These are phyloP conservation scores for Mythimna pallens DNA, from an alignment of 2,888 invertebrate species.

Conservation along the genomic window DNA sequence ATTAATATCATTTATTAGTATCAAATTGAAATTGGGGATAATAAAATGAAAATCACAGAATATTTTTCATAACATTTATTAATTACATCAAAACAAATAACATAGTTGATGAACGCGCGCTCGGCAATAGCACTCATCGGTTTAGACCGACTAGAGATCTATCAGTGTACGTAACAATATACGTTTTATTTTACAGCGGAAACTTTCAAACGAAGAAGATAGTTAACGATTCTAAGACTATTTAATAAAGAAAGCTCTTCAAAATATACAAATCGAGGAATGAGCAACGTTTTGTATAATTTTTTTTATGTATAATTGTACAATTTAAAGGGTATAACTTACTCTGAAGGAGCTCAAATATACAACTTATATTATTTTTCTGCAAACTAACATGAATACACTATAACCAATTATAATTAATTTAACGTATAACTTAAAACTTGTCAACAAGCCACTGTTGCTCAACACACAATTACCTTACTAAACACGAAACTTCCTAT, in stretches of 20 bases:
- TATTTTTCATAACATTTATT: slow-evolving; percentile 89
- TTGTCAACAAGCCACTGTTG: slow-evolving; percentile 7
- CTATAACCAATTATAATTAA: slow-evolving; percentile 47
- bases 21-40: neutral
- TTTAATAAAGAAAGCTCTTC: slow-evolving; percentile 46
- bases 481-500: slow-evolving; percentile 15
- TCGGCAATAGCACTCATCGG: slow-evolving; percentile 86
- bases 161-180: slow-evolving; percentile 69
- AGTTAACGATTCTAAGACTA: slow-evolving; percentile 32
- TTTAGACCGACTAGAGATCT: slow-evolving; percentile 88
- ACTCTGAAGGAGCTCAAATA: slow-evolving; percentile 21
- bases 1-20: neutral
- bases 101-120: slow-evolving; percentile 84
- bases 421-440: slow-evolving; percentile 33
- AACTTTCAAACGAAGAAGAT: slow-evolving; percentile 62
- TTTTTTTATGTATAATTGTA: slow-evolving; percentile 27
- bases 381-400: slow-evolving; percentile 21
- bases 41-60: slow-evolving; percentile 49
- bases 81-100: slow-evolving; percentile 90
- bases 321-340: neutral
- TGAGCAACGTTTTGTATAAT: slow-evolving; percentile 43
- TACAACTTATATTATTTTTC: slow-evolving; percentile 29
- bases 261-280: slow-evolving; percentile 59
- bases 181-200: slow-evolving; percentile 58
- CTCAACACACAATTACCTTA: slow-evolving; percentile 29